These are phyloP conservation scores for Raillietiella orientalis DNA, from an alignment of 2,888 invertebrate species.

Conservation along the genomic window DNA sequence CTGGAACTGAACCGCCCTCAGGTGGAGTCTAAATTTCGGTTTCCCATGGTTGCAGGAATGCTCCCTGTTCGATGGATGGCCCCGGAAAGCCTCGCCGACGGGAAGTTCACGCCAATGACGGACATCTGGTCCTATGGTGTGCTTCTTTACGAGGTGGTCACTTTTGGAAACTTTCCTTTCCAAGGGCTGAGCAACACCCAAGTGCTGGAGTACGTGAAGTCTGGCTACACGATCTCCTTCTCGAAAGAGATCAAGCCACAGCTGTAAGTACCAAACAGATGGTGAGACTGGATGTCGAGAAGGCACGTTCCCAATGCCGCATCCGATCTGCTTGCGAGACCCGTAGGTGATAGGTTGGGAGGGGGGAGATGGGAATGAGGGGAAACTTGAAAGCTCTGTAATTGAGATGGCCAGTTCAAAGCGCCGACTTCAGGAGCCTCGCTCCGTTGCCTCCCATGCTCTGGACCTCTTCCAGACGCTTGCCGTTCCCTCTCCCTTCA, in stretches of 20 bases:
- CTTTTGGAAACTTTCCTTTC: constrained; percentile 68
- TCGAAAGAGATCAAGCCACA: constrained; percentile 44
- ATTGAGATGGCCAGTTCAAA: too few relatives aligned
- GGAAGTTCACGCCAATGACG: constrained; percentile 49
- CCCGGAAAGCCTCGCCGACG: constrained; percentile 47
- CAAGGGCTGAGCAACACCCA: constrained; percentile 55
- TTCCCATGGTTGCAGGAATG: too few relatives aligned
- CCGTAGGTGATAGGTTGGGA: background rate
- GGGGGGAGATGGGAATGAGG: constrained; percentile 9
- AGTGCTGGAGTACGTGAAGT: constrained; percentile 44
- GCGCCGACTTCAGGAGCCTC: too few relatives aligned
- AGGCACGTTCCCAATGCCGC: constrained; percentile 9
- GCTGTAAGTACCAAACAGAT: constrained; percentile 33
- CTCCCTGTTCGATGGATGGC: constrained; percentile 78
- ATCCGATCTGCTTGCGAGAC: constrained; percentile 6
- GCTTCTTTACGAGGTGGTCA: constrained; percentile 43
- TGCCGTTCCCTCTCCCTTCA: too few relatives aligned
- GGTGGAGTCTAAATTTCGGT: too few relatives aligned
- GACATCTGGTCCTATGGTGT: constrained; percentile 78
- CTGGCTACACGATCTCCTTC: constrained; percentile 32
- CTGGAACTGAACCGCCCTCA: too few relatives aligned
- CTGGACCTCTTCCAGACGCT: too few relatives aligned
- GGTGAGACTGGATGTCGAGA: constrained; percentile 7
- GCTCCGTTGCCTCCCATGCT: too few relatives aligned
- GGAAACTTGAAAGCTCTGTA: constrained; percentile 6